Conservation (phyloP, 2,888 invertebrate genomes). For the Zonitis immaculata region DNA sequence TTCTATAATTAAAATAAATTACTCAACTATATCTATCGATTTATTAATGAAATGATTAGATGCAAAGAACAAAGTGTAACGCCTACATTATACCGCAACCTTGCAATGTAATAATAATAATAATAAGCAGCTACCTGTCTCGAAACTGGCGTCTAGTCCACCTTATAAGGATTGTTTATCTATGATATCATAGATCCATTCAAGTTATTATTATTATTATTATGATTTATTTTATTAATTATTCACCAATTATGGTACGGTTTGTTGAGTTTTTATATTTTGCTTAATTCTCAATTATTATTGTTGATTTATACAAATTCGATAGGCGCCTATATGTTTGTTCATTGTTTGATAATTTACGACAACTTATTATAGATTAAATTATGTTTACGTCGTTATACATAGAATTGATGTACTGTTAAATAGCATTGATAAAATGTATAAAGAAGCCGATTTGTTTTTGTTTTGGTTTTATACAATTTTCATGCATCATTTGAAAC, state of each 20-base stretch:
- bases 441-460: conserved; percentile 21
- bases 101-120: conserved; percentile 29
- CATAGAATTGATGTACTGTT: background rate
- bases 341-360: background rate
- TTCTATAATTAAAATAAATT: no score
- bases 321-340: no score
- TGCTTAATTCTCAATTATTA: no score
- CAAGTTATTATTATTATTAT: no score
- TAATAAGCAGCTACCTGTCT: conserved; percentile 33
- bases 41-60: background rate
- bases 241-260: conserved; percentile 12
- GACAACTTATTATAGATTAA: background rate
- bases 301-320: no score
- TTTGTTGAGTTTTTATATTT: no score
- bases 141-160: conserved; percentile 24
- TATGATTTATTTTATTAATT: conserved; percentile 10
- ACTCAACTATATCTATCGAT: background rate
- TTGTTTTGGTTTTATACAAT: conserved; percentile 1
- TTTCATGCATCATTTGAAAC: conserved; percentile 17
- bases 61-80: conserved; percentile 7
- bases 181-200: conserved; percentile 8
- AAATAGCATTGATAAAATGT: conserved; percentile 6
- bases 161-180: conserved; percentile 19
- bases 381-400: background rate
- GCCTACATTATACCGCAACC: conserved; percentile 25